A percentile compares a stretch with the other conserved stretches of the same genome.
phyloP scores from a whole-genome alignment of 53 echinoderm and acorn worm species.

The Patiria pectinifera region DNA sequence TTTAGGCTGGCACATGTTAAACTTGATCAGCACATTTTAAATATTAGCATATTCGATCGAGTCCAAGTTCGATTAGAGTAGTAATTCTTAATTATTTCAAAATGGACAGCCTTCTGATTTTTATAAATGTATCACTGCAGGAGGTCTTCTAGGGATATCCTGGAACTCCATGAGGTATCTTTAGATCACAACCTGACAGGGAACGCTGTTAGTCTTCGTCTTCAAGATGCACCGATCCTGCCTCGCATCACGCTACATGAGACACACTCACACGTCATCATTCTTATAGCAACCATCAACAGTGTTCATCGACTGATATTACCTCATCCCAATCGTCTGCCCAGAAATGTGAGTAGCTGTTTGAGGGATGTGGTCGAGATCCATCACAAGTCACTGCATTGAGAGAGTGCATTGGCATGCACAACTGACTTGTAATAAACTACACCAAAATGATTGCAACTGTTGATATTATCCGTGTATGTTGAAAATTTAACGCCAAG shows the following conservation, averaged over 20 bases:
- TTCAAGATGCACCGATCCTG: constrained; percentile 89
- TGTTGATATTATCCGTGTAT: too few species aligned
- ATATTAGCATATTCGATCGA: background rate
- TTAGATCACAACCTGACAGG: constrained; percentile 87
- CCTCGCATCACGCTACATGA: constrained; percentile 88
- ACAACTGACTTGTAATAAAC: too few species aligned
- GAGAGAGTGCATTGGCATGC: too few species aligned
- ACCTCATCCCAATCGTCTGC: constrained; percentile 86
- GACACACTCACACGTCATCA: constrained; percentile 87
- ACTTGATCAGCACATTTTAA: background rate
- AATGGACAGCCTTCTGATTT: background rate
- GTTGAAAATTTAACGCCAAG: too few species aligned
- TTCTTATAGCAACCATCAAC: constrained; percentile 84
- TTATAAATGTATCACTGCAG: constrained; percentile 14
- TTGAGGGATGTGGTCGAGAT: background rate
- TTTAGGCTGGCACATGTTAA: background rate
- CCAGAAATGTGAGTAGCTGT: constrained; percentile 70
- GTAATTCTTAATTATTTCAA: background rate
- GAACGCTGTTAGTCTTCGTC: constrained; percentile 80
- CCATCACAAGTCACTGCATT: background rate
- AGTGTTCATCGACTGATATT: constrained; percentile 88
- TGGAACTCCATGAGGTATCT: constrained; percentile 90
- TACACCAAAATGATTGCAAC: too few species aligned
- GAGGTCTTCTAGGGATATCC: constrained; percentile 79
- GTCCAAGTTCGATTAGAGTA: background rate